Evolutionary conservation across 1,140 invertebrate species (phyloP), one percentile per base, ranked within the genome.

Genomic region (Hylaeus volcanicus): DNA sequence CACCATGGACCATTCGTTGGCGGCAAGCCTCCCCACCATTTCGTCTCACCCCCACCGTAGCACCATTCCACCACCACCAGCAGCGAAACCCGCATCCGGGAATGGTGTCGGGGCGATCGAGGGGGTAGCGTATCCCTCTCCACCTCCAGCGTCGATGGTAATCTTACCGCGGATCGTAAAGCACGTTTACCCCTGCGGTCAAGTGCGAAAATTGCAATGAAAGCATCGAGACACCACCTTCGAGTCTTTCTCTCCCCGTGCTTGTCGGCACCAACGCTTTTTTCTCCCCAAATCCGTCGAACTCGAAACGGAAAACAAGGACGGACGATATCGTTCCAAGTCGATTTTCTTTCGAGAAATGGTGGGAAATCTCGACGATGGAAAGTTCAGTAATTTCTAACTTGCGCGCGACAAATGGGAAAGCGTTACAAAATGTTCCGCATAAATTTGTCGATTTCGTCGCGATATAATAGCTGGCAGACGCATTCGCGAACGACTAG

Each of bases 201-300:
- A 88, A 89, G 88, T 90, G 88, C 86, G 88, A 89, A 90, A 89
- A 90, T 90, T 86, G 83, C 88, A 85, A 89, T 83, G 84, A 88
- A 85, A 85, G 86, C 86, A 85, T 58, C 82, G 80, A 71, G 77
- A 80, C 80, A 79, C 72, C 74, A 79, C 72, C 71, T 58, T 8
- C 68, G 55, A 12, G 45, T 60, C 80, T 55, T 53, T 79, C 73
- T 79, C 72, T 60, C 15, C 58, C 73, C 56, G n/a, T 65, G 41
- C 78, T 63, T 15, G 48, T 37, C 43, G 78, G 4, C 45, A 53
- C 37, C 41, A 15, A 9, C 37, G 37, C 41, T 45, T 65, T 65
- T 56, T 43, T 63, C 11, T 11, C 26, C 9, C 8, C 6, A 1
- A 14, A 53, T 41, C 58, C 8, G 3, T 6, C 48, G 48, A 11